phyloP scores from a whole-genome alignment of 2,113 vertebrate genomes.

The Hymenochirus boettgeri region DNA sequence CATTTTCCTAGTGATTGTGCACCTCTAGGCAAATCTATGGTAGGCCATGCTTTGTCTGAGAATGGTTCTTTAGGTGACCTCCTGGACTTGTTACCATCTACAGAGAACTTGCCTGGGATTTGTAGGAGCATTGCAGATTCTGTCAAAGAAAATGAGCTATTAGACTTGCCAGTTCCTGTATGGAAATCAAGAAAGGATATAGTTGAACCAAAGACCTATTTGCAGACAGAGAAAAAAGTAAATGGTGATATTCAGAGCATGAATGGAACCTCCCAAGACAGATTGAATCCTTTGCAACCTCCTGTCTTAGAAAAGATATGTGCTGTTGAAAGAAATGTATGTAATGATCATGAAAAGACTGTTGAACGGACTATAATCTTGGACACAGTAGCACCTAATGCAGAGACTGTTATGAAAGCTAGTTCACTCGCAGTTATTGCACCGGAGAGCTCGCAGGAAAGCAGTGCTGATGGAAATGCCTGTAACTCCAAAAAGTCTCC shows the following conservation, averaged over 20 bases:
- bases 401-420: slow-evolving; percentile 43
- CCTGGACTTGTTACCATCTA: background rate
- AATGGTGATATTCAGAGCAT: slow-evolving; percentile 60
- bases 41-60: background rate
- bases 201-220: slow-evolving; percentile 72
- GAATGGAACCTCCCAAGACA: slow-evolving; percentile 48
- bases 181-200: slow-evolving; percentile 69
- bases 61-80: background rate
- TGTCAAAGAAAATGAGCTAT: slow-evolving; percentile 52
- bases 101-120: slow-evolving; percentile 48
- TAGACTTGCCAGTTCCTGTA: slow-evolving; percentile 60
- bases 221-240: slow-evolving; percentile 61
- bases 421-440: slow-evolving; percentile 64
- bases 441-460: slow-evolving; percentile 52
- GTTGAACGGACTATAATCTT: slow-evolving; percentile 38
- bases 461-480: slow-evolving; percentile 45
- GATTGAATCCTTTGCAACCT: slow-evolving; percentile 51
- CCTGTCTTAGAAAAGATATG: slow-evolving; percentile 53
- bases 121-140: slow-evolving; percentile 52
- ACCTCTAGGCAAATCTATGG: no score
- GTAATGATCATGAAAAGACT: slow-evolving; percentile 55
- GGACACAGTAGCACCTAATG: slow-evolving; percentile 51
- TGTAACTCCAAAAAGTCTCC: slow-evolving; percentile 76
- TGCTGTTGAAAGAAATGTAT: slow-evolving; percentile 61
- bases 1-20: background rate